Conservation (phyloP, 2,797 vertebrate genomes). For the Lycodopsis pacificus region DNA sequence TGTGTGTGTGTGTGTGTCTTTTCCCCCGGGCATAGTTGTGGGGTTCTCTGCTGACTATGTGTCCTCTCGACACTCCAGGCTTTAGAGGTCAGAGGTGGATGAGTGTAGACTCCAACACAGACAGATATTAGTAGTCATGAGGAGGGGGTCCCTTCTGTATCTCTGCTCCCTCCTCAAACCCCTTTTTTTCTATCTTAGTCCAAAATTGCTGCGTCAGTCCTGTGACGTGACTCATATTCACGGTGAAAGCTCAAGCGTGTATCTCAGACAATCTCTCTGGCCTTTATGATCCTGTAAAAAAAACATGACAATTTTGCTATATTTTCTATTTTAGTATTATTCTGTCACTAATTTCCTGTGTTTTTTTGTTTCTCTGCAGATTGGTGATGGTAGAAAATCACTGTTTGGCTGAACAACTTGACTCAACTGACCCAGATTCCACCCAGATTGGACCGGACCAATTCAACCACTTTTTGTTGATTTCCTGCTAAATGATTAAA, state of each 20-base stretch:
- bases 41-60: conserved; percentile 52
- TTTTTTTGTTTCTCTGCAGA: conserved; percentile 57
- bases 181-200: conserved; percentile 8
- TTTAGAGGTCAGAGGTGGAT: conserved; percentile 66
- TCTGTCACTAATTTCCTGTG: conserved; percentile 36
- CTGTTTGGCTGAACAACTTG: conserved; percentile 9
- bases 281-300: background rate
- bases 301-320: conserved; percentile 1
- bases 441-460: background rate
- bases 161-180: background rate
- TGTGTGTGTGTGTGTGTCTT: conserved; percentile 21
- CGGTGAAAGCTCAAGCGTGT: background rate
- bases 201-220: conserved; percentile 53
- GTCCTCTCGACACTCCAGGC: conserved; percentile 60
- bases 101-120: conserved; percentile 58
- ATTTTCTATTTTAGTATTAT: background rate
- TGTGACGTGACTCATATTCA: conserved; percentile 2
- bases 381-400: conserved; percentile 10
- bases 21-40: conserved; percentile 55
- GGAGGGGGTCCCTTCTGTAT: conserved; percentile 27
- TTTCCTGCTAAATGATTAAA: background rate
- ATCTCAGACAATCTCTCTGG: background rate
- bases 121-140: conserved; percentile 63
- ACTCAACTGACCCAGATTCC: background rate
- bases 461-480: background rate